Conservation (phyloP, 1,140 invertebrate species). For the Delia radicum region DNA sequence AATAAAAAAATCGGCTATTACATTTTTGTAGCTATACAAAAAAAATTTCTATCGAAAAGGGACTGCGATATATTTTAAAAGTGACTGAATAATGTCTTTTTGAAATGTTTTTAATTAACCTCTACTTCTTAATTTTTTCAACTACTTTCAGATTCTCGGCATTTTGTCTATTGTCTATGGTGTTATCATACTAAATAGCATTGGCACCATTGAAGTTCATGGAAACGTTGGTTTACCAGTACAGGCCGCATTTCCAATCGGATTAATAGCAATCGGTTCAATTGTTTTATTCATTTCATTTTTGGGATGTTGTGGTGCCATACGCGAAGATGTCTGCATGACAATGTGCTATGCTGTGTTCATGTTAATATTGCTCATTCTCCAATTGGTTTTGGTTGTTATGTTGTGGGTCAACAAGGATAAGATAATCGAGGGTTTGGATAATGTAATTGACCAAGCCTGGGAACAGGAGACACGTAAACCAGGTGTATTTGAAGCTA, state of each 20-base stretch:
- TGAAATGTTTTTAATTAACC: too few species aligned
- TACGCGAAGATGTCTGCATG: slow-evolving; percentile 81
- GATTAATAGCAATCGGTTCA: slow-evolving; percentile 70
- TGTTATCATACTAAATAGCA: slow-evolving; percentile 60
- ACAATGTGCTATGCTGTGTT: slow-evolving; percentile 71
- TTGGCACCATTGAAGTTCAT: slow-evolving; percentile 57
- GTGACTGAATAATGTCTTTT: too few species aligned
- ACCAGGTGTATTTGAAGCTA: slow-evolving; percentile 42
- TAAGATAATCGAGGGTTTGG: slow-evolving; percentile 49
- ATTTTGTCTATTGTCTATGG: slow-evolving; percentile 64
- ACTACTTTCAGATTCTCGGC: slow-evolving; percentile 61
- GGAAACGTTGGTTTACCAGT: slow-evolving; percentile 58
- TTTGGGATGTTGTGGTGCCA: slow-evolving; percentile 83
- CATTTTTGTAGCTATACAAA: too few species aligned
- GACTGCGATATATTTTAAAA: too few species aligned
- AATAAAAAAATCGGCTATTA: too few species aligned
- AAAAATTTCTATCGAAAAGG: too few species aligned
- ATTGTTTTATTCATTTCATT: slow-evolving; percentile 77
- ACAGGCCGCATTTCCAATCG: slow-evolving; percentile 59
- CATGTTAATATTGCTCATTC: slow-evolving; percentile 64
- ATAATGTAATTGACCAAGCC: slow-evolving; percentile 54
- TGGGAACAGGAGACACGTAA: slow-evolving; percentile 32
- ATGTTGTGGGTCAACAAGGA: slow-evolving; percentile 60
- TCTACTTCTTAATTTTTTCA: not conserved
- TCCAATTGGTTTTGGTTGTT: slow-evolving; percentile 65